Evolutionary conservation across 2,113 vertebrate genomes (phyloP), one percentile per base, ranked within the genome.

Genomic region (Condylura cristata): DNA sequence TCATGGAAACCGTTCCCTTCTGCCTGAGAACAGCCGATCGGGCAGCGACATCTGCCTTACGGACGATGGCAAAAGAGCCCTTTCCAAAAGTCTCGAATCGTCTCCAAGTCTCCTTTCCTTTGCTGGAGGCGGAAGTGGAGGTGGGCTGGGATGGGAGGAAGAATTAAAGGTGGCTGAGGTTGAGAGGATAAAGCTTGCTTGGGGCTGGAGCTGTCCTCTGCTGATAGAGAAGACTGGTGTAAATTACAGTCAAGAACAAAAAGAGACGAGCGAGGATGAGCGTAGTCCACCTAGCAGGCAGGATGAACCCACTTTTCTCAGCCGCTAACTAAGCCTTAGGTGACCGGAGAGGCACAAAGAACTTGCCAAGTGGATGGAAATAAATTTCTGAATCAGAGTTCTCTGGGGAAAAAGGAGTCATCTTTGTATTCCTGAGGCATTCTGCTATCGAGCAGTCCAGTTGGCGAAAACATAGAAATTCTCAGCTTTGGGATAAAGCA

Each of bases 351-450:
- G 66, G 22, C 32, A 26, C 1, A 58, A 26, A 22, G 37, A 56
- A 39, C 60, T 30, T 46, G 2, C 20, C 28, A 79, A 6, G 28
- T 37, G 61, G 28, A 28, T 0, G 70, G n/a, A 30, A 58, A 28
- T 14, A 16, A 26, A 60, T 75, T 78, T 79, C 48, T 37, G 53
- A 60, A 37, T 22, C 46, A 65, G 61, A 48, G 61, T 74, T 61
- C 48, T 63, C 13, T 39, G 8, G 37, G 30, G n/a, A 6, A 39
- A 58, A n/a, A 51, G 63, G 34, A 80, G 28, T 39, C 60, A 58
- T 72, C 65, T 80, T 79, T 87, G 71, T 72, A 80, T 89, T 81
- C 66, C 70, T 34, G 66, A 41, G 17, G 86, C 76, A 61, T 94
- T 91, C 91, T 89, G 84, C 39, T 51, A n/a, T 24, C 60, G 82